phyloP scores from a whole-genome alignment of 2,888 invertebrate genomes.

The Malachius bipustulatus region DNA sequence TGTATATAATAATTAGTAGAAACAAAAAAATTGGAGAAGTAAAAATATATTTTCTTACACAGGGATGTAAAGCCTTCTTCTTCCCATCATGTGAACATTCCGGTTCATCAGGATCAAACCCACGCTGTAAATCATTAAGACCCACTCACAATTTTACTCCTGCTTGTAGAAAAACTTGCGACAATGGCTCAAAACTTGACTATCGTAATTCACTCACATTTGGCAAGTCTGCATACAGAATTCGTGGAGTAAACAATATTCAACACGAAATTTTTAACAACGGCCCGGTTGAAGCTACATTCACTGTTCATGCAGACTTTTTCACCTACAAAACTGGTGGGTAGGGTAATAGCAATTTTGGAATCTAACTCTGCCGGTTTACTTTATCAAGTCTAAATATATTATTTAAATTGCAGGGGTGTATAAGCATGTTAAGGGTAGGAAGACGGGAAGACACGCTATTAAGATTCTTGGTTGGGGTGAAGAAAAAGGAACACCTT shows the following conservation, averaged over 20 bases:
- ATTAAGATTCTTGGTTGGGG: neutral
- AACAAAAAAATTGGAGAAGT: neutral
- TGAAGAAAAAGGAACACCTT: conserved; percentile 1
- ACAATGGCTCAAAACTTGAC: neutral
- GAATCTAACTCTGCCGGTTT: neutral
- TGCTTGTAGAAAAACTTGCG: neutral
- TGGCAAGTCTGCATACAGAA: neutral
- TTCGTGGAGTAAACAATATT: neutral
- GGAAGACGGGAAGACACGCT: neutral
- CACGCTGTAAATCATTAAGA: too few species aligned
- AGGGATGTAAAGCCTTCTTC: neutral
- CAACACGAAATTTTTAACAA: conserved; percentile 5
- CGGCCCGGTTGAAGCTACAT: conserved; percentile 6
- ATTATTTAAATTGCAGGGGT: too few species aligned
- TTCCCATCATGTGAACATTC: neutral
- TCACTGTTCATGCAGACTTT: conserved; percentile 7
- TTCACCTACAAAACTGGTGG: conserved; percentile 5
- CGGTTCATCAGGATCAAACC: neutral
- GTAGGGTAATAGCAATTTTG: neutral
- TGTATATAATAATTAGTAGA: conserved; percentile 1
- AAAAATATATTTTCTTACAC: neutral
- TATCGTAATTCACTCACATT: neutral
- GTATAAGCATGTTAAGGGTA: neutral
- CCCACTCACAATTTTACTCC: neutral
- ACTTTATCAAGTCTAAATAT: too few species aligned